Evolutionary conservation across 2,113 vertebrate species (phyloP), one percentile per base, ranked within the genome.

Genomic region (Morone saxatilis): DNA sequence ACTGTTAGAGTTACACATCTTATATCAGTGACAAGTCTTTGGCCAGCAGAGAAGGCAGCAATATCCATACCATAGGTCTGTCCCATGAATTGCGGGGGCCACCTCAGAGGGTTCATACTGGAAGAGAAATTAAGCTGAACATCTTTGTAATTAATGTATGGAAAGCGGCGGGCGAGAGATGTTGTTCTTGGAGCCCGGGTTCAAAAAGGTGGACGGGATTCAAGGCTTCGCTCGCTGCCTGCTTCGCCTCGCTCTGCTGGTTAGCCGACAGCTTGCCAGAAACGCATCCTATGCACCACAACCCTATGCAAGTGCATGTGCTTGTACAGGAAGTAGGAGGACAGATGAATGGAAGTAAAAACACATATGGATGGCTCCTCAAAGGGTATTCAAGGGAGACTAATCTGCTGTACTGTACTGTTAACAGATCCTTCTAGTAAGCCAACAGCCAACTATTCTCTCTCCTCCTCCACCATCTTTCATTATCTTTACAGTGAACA

Each of bases 161-260:
- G 90, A 89, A 83, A 88, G 83, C 71, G 41, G 82, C 84, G 77
- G 70, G 74, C 43, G 79, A 85, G 72, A 75, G 71, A 81, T 88
- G 92, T 92, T 91, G 83, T 83, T 90, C 80, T 91, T 90, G 87
- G 92, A 84, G 80, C 10, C 22, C 19, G 65, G 65, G 62, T 86
- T 92, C 84, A 86, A 89, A 89, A 72, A 48, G 22, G 72, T 84
- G 86, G 85, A 78, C 0, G 19, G 5, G 77, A 80, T 79, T 90
- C 86, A 88, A 86, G 72, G 84, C 68, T 80, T 78, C 4, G 17
- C 67, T 77, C 7, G 53, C 43, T 66, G 84, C 50, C 71, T 54
- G 65, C 78, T 78, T 84, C 25, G 19, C 80, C 74, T 73, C 25
- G 31, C 71, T 70, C 70, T 54, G 77, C 41, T 61, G 85, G 38